Conservation (phyloP, 2,888 invertebrate genomes). For the Quadroppia sp. region DNA sequence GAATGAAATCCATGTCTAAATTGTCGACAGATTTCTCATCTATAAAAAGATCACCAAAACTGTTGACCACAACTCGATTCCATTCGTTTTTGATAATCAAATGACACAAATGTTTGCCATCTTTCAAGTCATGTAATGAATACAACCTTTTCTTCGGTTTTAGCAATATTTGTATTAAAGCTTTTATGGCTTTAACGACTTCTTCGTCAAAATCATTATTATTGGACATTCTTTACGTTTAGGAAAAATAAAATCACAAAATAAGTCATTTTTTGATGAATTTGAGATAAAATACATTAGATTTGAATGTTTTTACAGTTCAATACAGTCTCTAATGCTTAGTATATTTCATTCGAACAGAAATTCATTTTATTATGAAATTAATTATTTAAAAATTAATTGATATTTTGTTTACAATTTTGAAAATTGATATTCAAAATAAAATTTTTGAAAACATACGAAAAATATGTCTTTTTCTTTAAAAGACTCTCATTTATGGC, state of each 20-base stretch:
- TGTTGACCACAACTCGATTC: slow-evolving; percentile 1
- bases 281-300: no score
- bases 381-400: no score
- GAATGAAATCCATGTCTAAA: not conserved
- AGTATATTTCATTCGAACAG: no score
- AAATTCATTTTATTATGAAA: no score
- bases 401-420: no score
- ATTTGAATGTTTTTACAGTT: no score
- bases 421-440: no score
- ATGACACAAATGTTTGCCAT: slow-evolving; percentile 25
- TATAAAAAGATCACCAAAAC: not conserved
- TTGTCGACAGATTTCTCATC: not conserved
- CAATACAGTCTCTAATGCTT: no score
- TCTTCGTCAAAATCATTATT: not conserved
- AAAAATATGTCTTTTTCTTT: no score
- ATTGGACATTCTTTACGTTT: not conserved
- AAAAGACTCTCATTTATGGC: no score
- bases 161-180: not conserved
- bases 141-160: not conserved
- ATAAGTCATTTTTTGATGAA: not conserved
- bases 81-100: slow-evolving; percentile 17
- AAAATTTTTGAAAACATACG: no score
- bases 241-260: not conserved
- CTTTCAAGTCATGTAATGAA: not conserved
- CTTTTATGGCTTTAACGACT: not conserved